Base-by-base conservation (phyloP, 2,113 vertebrate genomes). In the Clupea harengus region DNA sequence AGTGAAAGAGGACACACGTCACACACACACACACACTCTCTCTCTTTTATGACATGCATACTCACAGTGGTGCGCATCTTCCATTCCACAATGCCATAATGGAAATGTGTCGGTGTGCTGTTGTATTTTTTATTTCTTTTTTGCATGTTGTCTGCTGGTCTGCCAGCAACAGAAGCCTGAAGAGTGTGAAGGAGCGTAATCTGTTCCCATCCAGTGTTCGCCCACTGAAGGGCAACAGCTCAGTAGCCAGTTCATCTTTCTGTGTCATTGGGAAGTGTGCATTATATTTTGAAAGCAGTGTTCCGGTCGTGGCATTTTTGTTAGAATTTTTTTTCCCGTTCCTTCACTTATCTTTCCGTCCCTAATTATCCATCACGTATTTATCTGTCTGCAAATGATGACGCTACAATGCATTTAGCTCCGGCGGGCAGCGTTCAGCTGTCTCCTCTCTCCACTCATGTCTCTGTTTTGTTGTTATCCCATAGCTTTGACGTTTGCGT, bases 231-330 rank as follows among this genome's bases (percentile, higher is more conserved):
- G 39, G 39, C 39, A 39, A 1, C 39, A 2, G 39, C 39, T 39
- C 39, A 39, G 39, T 39, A 39, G 39, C 1, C 39, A 39, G 39
- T 1, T 39, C 64, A 32, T 72, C 32, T 44, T 78, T 39, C 72
- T 78, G 72, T 78, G 72, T 78, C 72, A 78, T 78, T 78, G 72
- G 72, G 72, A 5, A 11, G 4, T 32, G 72, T 78, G 72, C 72
- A 78, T 78, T 78, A 78, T 78, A 13, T 78, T 78, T 32, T 17
- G 13, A 78, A 39, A 78, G 72, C 72, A 78, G 28, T 78, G 72
- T 78, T 78, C 11, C 13, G 4, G 72, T 32, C 11, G 10, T 39
- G 7, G 39, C 39, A 39, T 39, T 39, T 39, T 39, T 39, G 39
- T 39, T 39, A 39, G 39, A 11, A 10, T 67, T n/a, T 28, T 67